Evolutionary conservation across 2,113 vertebrate genomes (phyloP), one percentile per base, ranked within the genome.

Genomic region (Isichthys henryi): DNA sequence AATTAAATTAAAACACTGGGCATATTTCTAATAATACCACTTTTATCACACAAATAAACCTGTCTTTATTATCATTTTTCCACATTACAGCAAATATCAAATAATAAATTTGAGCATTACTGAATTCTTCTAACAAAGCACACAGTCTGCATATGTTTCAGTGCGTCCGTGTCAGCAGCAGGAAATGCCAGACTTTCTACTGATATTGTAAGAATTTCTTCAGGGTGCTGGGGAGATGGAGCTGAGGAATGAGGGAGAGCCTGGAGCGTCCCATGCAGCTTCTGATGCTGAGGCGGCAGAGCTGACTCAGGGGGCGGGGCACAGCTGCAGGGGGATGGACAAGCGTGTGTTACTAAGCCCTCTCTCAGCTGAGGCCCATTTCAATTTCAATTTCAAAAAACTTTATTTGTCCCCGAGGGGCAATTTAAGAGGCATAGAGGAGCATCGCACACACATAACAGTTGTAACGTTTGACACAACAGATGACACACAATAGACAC

Each of bases 171-270:
- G 21, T 31, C 27, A 31, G 27, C 9, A n/a, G 15, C 45, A 56
- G 84, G 86, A 39, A 39, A 35, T 58, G 19, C 39, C 74, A 89
- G 80, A 19, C 91, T 23, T 27, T 85, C 96, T 96, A 98, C 95
- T 96, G 95, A 89, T 98, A 97, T 92, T 97, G 97, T 90, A 99
- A 94, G 96, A 97, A 99, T 91, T 94, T 96, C 93, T 96, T 96
- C 89, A 99, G 92, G 86, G 96, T 92, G 2, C 93, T 97, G 83
- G 98, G 98, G 91, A 99, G 89, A 88, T 97, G 97, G 5, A 99
- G 97, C 70, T 97, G 96, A 43, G 96, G 94, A 58, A 99, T 94
- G 17, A 98, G 97, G 88, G 97, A 97, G 31, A 99, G 94, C 87
- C 97, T 94, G 39, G 96, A 92, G 56, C 96, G 96, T 88, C 98